Evolutionary conservation across 2,888 invertebrate species (phyloP).

Genomic region (Synergus gifuensis): DNA sequence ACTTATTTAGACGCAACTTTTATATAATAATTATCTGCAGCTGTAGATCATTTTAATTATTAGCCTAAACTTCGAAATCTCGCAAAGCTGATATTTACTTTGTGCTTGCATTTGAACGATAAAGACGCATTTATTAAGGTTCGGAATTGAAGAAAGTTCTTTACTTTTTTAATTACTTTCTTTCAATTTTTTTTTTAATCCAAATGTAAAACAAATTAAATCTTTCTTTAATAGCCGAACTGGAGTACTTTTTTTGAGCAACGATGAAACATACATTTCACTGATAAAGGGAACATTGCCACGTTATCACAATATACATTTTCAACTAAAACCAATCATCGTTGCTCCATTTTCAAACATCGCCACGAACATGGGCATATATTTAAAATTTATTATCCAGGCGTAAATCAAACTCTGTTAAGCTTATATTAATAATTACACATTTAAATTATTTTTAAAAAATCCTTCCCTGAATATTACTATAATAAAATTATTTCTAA

Average conservation of each 20-base stretch:
- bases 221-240: background rate
- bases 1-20: background rate
- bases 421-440: background rate
- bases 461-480: background rate
- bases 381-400: background rate
- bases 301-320: background rate
- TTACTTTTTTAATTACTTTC: background rate
- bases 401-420: background rate
- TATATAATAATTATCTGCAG: background rate
- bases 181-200: background rate
- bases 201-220: background rate
- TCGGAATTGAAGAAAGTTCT: background rate
- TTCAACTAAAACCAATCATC: background rate
- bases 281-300: background rate
- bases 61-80: background rate
- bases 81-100: background rate
- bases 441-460: background rate
- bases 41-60: background rate
- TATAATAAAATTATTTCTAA: background rate
- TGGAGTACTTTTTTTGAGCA: background rate
- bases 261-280: conserved; percentile 1
- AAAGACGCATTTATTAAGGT: conserved; percentile 22
- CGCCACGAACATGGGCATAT: background rate
- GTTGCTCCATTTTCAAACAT: background rate
- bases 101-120: conserved; percentile 6